These are phyloP conservation scores for Alethe castanea DNA, from an alignment of 2,113 vertebrate species.

Conservation along the genomic window DNA sequence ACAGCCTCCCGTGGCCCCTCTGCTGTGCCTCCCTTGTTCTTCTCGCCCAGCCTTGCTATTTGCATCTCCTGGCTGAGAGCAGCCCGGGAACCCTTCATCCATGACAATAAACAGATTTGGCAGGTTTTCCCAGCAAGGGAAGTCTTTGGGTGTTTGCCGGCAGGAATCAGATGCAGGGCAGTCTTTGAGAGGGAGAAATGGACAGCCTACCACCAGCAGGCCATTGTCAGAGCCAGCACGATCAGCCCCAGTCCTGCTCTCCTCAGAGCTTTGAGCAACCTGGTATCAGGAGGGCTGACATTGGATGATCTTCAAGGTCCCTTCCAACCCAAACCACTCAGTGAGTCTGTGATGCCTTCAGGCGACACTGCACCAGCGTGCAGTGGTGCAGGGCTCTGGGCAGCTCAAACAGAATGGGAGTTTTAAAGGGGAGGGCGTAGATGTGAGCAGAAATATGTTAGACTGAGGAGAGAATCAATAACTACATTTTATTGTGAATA, in stretches of 20 bases:
- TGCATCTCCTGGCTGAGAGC: background rate
- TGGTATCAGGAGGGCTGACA: background rate
- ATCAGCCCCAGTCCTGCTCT: background rate
- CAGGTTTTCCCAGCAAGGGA: background rate
- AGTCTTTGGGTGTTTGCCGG: background rate
- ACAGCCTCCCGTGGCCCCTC: background rate
- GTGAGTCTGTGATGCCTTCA: background rate
- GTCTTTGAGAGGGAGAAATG: background rate
- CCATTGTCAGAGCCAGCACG: background rate
- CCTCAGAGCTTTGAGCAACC: rapidly evolving
- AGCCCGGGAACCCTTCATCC: background rate
- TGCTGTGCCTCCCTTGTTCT: background rate
- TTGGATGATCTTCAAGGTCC: background rate
- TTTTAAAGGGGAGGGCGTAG: background rate
- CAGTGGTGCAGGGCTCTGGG: background rate
- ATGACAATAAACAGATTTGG: background rate
- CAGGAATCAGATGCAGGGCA: background rate
- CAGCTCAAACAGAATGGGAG: background rate
- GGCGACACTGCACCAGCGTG: rapidly evolving
- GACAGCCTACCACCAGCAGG: background rate
- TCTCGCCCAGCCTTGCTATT: background rate
- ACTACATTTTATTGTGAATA: background rate
- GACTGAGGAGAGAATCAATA: background rate
- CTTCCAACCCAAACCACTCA: background rate
- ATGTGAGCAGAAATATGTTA: background rate